Evolutionary conservation across 1,140 invertebrate genomes (phyloP), one percentile per base, ranked within the genome.

Genomic region (Drosophila parvula): DNA sequence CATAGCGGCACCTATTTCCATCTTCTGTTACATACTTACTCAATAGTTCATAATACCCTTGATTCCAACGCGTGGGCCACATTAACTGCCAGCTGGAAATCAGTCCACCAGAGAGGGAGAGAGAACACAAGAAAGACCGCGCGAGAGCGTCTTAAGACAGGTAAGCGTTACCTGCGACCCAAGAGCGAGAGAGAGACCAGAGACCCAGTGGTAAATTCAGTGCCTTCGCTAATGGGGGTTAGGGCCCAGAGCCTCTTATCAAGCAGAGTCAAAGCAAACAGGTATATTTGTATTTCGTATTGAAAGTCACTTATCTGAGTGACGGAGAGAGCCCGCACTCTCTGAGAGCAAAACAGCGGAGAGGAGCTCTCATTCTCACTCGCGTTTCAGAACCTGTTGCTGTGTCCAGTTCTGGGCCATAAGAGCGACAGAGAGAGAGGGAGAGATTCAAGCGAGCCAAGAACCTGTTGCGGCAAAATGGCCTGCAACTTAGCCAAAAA

Each of bases 261-360:
- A 81, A 68, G 68, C 22, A 47, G 56, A 64, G 48, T 41, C 69
- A 53, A 40, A 55, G 71, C 70, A 75, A 84, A 84, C 82, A 84
- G 81, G 81, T 84, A 84, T 81, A 74, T 81, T 82, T 78, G 63
- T 79, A 74, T 74, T 74, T 74, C 57, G 40, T 74, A 74, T 61
- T 74, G 70, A 86, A 86, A 86, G 79, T 88, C 76, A 86, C 82
- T 86, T 85, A 85, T 86, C 82, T 86, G 63, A 84, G 81, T 79
- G 70, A 50, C 51, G 30, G 80, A 65, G 60, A 40, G 69, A 74
- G 27, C 50, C 12, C 12, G 57, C 64, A 18, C 44, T 59, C 43
- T 32, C 47, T 41, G 57, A 73, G 16, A 43, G 32, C 34, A 12
- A 61, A 45, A 61, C 67, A 67, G 68, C 12, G n/a, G 10, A 6